These are phyloP conservation scores for Pao palembangensis DNA, from an alignment of 2,113 vertebrate genomes.

Conservation along the genomic window DNA sequence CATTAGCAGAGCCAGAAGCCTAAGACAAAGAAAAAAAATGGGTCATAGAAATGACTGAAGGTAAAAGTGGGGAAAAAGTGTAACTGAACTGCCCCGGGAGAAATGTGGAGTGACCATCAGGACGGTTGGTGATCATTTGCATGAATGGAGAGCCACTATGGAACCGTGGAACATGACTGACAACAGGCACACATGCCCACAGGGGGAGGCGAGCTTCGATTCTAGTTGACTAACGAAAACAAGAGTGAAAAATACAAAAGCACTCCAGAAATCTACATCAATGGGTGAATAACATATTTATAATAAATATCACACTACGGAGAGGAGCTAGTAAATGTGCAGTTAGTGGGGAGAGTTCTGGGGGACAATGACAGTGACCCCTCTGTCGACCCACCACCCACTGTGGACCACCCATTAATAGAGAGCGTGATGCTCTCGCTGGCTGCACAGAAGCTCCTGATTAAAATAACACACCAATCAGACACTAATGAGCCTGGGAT, in stretches of 20 bases:
- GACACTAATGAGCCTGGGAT: conserved; percentile 49
- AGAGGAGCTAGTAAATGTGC: neutral
- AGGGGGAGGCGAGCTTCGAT: neutral
- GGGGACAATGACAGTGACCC: conserved; percentile 52
- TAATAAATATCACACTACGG: conserved; percentile 2
- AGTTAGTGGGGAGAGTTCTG: neutral
- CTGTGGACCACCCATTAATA: conserved; percentile 57
- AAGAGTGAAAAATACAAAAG: neutral
- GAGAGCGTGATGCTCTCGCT: conserved; percentile 48
- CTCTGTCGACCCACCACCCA: conserved; percentile 30
- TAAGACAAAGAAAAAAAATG: no score
- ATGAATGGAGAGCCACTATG: conserved; percentile 64
- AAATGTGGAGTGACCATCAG: conserved; percentile 59
- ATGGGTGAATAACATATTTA: neutral
- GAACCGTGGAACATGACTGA: conserved; percentile 48
- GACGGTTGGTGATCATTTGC: conserved; percentile 72
- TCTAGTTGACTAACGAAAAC: conserved; percentile 4
- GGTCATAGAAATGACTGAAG: conserved; percentile 15
- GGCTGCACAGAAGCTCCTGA: conserved; percentile 52
- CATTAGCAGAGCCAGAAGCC: no score
- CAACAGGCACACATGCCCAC: conserved; percentile 14
- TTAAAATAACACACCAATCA: conserved; percentile 69
- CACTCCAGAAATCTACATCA: neutral
- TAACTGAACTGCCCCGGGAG: conserved; percentile 61
- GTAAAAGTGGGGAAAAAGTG: conserved; percentile 42